Evolutionary conservation across 2,113 vertebrate species (phyloP).

Genomic region (Rousettus leschenaultii): DNA sequence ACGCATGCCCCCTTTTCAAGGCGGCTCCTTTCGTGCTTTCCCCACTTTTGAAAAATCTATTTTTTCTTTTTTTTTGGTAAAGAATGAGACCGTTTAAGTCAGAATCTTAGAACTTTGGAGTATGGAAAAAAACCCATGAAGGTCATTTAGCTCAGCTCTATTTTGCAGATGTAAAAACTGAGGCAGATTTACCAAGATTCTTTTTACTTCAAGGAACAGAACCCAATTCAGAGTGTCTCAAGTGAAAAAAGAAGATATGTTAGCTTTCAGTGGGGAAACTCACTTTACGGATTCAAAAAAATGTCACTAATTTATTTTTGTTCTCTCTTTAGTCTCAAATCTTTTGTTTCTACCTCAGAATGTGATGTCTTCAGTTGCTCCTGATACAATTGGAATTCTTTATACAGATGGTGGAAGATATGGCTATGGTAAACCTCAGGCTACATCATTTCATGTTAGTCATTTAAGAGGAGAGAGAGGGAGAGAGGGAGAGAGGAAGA

Average conservation of each 20-base stretch:
- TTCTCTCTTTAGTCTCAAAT: neutral
- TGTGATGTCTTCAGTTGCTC: neutral
- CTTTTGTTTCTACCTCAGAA: neutral
- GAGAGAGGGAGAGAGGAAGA: neutral
- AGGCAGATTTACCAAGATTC: neutral
- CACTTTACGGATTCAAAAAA: neutral
- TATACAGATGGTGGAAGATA: neutral
- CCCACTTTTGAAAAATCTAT: neutral
- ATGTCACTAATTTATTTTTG: neutral
- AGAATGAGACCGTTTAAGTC: neutral
- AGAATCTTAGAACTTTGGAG: conserved; percentile 4
- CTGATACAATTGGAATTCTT: neutral
- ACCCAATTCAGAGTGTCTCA: conserved; percentile 17
- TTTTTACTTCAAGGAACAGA: neutral
- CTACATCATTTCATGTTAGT: neutral
- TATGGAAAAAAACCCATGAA: neutral
- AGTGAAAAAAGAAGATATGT: neutral
- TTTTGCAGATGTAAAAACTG: conserved; percentile 31
- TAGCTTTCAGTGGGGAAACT: neutral
- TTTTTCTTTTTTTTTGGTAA: neutral
- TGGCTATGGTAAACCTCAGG: neutral
- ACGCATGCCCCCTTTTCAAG: neutral
- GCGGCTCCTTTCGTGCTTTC: neutral
- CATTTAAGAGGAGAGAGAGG: neutral
- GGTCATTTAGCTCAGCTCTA: neutral